A percentile compares a stretch with the other conserved stretches of the same genome.
Conservation (phyloP, 1,140 invertebrate genomes). For the Neodiprion pinetum region DNA sequence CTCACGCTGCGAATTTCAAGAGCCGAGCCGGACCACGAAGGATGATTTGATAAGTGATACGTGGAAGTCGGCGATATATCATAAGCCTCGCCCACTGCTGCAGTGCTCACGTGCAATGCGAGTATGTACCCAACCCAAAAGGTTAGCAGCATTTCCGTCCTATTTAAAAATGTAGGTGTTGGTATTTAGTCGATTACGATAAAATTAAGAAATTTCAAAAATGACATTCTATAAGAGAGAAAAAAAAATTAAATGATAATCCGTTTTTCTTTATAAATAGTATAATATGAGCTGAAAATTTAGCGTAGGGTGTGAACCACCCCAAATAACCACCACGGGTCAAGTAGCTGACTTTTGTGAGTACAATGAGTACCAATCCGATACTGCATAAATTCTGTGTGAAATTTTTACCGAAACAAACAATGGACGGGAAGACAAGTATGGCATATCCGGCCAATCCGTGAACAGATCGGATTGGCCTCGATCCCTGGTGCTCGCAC, state of each 20-base stretch:
- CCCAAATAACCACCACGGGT: conserved; percentile 25
- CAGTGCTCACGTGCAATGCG: conserved; percentile 27
- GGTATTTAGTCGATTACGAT: conserved; percentile 3
- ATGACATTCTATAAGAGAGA: conserved; percentile 20
- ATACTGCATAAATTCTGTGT: conserved; percentile 15
- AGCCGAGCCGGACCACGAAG: conserved; percentile 30
- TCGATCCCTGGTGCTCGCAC: conserved; percentile 33
- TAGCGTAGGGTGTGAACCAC: neutral
- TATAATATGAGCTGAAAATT: neutral
- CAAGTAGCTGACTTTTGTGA: conserved; percentile 10
- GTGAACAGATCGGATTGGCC: conserved; percentile 45
- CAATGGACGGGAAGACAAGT: conserved; percentile 43
- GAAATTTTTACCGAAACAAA: conserved; percentile 24
- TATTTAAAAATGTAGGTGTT: conserved; percentile 7
- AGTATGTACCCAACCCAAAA: conserved; percentile 1
- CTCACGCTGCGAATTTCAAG: conserved; percentile 47
- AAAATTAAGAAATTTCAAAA: conserved; percentile 19
- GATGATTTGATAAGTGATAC: conserved; percentile 27
- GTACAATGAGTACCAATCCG: neutral
- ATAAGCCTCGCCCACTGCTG: conserved; percentile 48
- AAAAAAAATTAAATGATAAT: conserved; percentile 6
- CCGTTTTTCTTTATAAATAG: neutral
- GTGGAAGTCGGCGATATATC: conserved; percentile 39
- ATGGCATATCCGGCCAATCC: conserved; percentile 25
- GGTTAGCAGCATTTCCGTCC: neutral